These are phyloP conservation scores for Calliphora vomitoria DNA, from an alignment of 2,888 invertebrate genomes.

Conservation along the genomic window DNA sequence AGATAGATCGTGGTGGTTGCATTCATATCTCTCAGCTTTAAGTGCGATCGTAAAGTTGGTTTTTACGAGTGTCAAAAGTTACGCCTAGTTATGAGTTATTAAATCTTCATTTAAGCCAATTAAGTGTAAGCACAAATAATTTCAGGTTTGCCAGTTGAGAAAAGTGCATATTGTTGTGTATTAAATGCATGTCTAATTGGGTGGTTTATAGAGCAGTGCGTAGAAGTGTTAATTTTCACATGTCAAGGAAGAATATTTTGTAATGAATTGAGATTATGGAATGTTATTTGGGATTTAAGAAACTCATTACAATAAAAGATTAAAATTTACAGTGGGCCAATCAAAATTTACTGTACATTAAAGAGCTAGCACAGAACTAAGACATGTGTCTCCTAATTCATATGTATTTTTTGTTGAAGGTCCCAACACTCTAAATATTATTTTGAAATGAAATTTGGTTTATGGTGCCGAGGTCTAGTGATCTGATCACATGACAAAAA, in stretches of 20 bases:
- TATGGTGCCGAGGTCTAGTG: too few relatives aligned
- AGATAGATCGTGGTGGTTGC: too few relatives aligned
- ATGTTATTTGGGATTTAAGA: not conserved
- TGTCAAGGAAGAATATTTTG: slow-evolving; percentile 10
- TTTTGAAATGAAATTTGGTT: too few relatives aligned
- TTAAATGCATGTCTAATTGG: slow-evolving; percentile 47
- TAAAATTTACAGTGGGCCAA: too few relatives aligned
- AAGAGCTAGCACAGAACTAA: too few relatives aligned
- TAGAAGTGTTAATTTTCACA: not conserved
- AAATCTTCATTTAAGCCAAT: slow-evolving; percentile 79
- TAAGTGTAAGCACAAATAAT: slow-evolving; percentile 71
- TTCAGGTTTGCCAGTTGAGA: slow-evolving; percentile 23
- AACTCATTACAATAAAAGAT: not conserved
- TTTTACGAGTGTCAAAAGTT: slow-evolving; percentile 81
- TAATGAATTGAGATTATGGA: not conserved
- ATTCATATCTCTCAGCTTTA: slow-evolving; percentile 17
- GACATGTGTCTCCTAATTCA: too few relatives aligned
- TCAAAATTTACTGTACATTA: too few relatives aligned
- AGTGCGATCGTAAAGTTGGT: slow-evolving; percentile 70
- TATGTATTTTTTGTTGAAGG: too few relatives aligned
- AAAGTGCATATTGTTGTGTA: not conserved
- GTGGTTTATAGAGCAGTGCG: slow-evolving; percentile 19
- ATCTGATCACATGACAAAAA: too few relatives aligned
- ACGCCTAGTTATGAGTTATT: slow-evolving; percentile 83
- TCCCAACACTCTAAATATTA: too few relatives aligned